Evolutionary conservation across 2,797 vertebrate genomes (phyloP), one percentile per base, ranked within the genome.

Genomic region (Mus caroli): DNA sequence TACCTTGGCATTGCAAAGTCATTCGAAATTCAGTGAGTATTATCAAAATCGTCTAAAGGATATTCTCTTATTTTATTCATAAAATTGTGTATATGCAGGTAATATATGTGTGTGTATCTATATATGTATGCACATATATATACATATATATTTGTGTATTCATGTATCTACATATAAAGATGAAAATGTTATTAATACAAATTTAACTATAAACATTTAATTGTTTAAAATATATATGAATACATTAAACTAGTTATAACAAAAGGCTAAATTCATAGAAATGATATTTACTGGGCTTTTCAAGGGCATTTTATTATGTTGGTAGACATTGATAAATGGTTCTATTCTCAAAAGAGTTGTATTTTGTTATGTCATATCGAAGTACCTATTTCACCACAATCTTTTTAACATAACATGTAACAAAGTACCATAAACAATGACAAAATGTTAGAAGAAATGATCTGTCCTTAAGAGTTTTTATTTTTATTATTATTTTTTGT

Each of bases 391-490:
- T 95, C 28, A n/a, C 56, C n/a, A 91, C 11, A 82, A 40, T 2
- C 2, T 46, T 86, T 71, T 76, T 6, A 80, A 60, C 1, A 75
- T 5, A 88, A 5, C 54, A 60, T 75, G 37, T 69, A 75, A 88
- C 64, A 77, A 76, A 93, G 56, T 0, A 90, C 58, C 56, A 64
- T 50, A 96, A 54, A 88, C 87, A 82, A 87, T 69, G 8, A n/a
- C 24, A 96, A 76, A 67, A 62, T 67, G 67, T 79, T 84, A 91
- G 17, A 24, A 8, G n/a, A 73, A 78, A 67, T 85, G 2, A 3
- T 31, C 58, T 52, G 54, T 54, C 22, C 22, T 54, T 71, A n/a
- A 50, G 67, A 50, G n/a, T 67, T 43, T 62, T 84, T 34, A 19
- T 2, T 50, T 31, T 54, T 54, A 50, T 64, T 50, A 9, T 50